phyloP scores from a whole-genome alignment of 2,113 vertebrate genomes.

The Gorsachius goisagi region DNA sequence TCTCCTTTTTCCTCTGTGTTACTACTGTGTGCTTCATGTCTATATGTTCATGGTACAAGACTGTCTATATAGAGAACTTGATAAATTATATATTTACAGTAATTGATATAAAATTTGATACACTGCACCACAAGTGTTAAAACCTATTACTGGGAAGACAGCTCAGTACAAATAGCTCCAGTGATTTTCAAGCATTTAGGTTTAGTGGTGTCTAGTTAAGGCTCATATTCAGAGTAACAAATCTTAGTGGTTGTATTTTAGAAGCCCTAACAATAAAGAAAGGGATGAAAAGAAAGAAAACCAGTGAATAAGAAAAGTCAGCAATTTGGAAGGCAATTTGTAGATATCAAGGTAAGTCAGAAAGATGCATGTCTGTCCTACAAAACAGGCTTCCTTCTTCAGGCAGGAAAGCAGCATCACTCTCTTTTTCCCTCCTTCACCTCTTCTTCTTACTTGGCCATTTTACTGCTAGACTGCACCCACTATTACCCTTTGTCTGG shows the following conservation, averaged over 20 bases:
- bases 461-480: not conserved
- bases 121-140: not conserved
- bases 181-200: not conserved
- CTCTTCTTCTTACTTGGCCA: not conserved
- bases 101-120: slow-evolving; percentile 14
- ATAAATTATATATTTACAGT: not conserved
- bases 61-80: not conserved
- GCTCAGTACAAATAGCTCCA: not conserved
- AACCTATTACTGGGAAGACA: not conserved
- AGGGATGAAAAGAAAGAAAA: not conserved
- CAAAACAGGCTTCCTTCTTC: not conserved
- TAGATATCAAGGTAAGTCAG: not conserved
- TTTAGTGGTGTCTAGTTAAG: not conserved
- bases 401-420: not conserved
- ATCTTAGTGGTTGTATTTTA: not conserved
- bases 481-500: not conserved
- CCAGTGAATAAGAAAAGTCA: not conserved
- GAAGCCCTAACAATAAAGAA: not conserved
- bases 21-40: not conserved
- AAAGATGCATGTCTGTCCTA: not conserved
- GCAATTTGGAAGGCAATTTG: not conserved
- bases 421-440: not conserved
- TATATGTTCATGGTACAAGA: not conserved
- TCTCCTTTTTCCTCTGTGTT: not conserved
- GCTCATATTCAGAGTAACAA: not conserved